A percentile compares a stretch with the other conserved stretches of the same genome.
phyloP scores from a whole-genome alignment of 2,797 vertebrate species.

The Rhinoraja longicauda region DNA sequence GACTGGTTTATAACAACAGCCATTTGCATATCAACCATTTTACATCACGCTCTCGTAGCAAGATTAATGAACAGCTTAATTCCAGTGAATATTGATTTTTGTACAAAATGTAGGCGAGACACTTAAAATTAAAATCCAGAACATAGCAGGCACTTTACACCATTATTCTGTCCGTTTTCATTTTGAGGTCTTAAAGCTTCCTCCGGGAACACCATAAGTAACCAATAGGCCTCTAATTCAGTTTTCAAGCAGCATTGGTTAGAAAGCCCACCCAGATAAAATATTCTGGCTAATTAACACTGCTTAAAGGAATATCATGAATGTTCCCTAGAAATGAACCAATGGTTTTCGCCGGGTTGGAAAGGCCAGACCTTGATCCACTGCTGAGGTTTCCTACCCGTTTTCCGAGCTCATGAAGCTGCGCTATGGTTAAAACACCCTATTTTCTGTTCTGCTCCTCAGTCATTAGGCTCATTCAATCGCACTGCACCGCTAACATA shows the following conservation, averaged over 20 bases:
- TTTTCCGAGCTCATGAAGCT: background rate
- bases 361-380: background rate
- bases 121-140: no score
- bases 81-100: no score
- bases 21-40: no score
- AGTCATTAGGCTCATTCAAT: background rate
- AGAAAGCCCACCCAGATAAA: background rate
- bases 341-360: background rate
- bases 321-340: background rate
- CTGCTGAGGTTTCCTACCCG: no score
- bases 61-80: no score
- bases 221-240: background rate
- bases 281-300: background rate
- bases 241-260: background rate
- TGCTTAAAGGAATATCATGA: background rate
- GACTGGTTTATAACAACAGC: no score
- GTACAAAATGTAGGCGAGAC: no score
- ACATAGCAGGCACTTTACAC: no score
- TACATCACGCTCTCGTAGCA: no score
- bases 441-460: background rate
- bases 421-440: background rate
- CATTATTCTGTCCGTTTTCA: no score
- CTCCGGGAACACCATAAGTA: no score
- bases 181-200: no score
- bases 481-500: background rate